Evolutionary conservation across 2,113 vertebrate species (phyloP).

Genomic region (Xenotilapia flavipinnis): DNA sequence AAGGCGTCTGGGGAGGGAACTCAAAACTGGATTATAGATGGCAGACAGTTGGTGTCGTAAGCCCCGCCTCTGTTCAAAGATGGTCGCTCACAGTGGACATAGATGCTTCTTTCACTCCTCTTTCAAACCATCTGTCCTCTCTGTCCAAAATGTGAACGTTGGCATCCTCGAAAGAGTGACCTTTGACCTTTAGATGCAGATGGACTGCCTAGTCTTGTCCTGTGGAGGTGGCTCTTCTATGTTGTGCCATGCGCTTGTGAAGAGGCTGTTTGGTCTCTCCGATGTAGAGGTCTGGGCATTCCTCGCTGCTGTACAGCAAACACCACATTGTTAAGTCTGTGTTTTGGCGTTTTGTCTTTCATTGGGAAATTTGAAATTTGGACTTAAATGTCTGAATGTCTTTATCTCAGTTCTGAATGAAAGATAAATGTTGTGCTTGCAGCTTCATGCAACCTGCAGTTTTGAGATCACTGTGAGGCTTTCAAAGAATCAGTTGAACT

Average conservation of each 20-base stretch:
- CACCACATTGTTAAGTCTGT: neutral
- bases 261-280: neutral
- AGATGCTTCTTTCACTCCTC: neutral
- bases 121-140: neutral
- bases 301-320: neutral
- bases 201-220: neutral
- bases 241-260: neutral
- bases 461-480: neutral
- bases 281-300: rapidly evolving
- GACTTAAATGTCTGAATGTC: neutral
- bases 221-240: rapidly evolving
- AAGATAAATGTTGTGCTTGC: neutral
- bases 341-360: rapidly evolving
- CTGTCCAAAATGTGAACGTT: neutral
- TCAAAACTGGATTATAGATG: no score
- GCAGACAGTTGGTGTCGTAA: neutral
- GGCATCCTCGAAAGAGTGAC: rapidly evolving
- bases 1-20: no score
- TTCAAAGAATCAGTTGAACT: neutral
- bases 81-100: neutral
- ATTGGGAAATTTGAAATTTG: rapidly evolving
- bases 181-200: neutral
- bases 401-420: neutral
- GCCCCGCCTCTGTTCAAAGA: neutral
- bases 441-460: neutral